phyloP scores from a whole-genome alignment of 92 coral and sea anemone genomes.

The Porites lobata region DNA sequence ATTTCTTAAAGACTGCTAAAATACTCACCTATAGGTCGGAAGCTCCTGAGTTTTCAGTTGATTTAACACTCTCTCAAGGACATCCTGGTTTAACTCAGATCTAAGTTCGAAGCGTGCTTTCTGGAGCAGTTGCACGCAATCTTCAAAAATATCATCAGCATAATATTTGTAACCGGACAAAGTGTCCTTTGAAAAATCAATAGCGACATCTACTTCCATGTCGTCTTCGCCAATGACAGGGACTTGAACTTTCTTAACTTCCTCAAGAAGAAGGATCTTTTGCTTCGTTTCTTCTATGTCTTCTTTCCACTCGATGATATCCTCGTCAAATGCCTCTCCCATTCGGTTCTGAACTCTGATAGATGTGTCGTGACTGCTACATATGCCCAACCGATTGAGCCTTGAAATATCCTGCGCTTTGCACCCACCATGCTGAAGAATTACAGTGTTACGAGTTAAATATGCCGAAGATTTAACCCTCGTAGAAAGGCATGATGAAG shows the following conservation, averaged over 20 bases:
- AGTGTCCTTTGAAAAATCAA: constrained; percentile 1
- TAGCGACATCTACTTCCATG: constrained; percentile 11
- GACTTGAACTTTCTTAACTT: background rate
- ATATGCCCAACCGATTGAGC: constrained; percentile 8
- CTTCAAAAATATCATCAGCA: background rate
- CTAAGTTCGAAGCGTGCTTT: background rate
- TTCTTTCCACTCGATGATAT: constrained; percentile 57
- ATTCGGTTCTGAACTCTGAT: constrained; percentile 16
- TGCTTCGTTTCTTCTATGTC: constrained; percentile 28
- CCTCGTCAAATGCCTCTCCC: constrained; percentile 68
- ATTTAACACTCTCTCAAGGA: background rate
- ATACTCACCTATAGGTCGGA: background rate
- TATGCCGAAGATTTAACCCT: background rate
- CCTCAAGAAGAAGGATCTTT: background rate
- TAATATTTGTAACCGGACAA: background rate
- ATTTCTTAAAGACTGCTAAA: background rate
- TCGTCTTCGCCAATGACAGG: background rate
- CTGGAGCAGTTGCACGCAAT: background rate
- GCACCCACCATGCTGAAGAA: constrained; percentile 11
- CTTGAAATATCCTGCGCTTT: constrained; percentile 7
- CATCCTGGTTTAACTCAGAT: constrained; percentile 6
- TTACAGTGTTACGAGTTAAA: background rate
- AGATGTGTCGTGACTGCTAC: constrained; percentile 2
- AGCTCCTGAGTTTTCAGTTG: constrained; percentile 6
- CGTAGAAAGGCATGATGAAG: background rate